Conservation (phyloP, 2,888 invertebrate genomes). For the Chalcis sispes region DNA sequence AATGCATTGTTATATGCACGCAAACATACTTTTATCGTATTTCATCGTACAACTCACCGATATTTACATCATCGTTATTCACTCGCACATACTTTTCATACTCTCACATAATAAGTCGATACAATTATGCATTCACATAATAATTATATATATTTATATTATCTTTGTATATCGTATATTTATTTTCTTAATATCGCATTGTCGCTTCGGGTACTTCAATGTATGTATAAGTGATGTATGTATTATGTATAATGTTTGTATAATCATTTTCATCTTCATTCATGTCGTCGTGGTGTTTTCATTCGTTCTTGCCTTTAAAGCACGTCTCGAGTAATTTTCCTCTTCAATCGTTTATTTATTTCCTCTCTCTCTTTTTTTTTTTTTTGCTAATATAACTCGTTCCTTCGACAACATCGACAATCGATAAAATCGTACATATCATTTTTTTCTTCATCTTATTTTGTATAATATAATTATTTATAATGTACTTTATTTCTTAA, state of each 20-base stretch:
- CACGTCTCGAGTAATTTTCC: too few relatives aligned
- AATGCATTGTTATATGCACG: conserved; percentile 50
- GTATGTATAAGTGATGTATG: conserved; percentile 60
- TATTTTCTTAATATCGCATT: conserved; percentile 58
- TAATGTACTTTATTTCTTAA: conserved; percentile 60
- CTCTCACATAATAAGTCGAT: conserved; percentile 53
- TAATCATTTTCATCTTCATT: conserved; percentile 16
- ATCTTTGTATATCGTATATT: conserved; percentile 63
- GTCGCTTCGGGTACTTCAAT: conserved; percentile 62
- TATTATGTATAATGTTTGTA: conserved; percentile 59
- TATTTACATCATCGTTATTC: conserved; percentile 63
- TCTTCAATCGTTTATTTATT: too few relatives aligned
- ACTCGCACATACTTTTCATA: conserved; percentile 7
- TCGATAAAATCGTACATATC: conserved; percentile 57
- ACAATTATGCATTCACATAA: conserved; percentile 53
- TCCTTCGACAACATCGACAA: conserved; percentile 42
- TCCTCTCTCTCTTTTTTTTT: conserved; percentile 31
- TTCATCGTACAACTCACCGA: conserved; percentile 62
- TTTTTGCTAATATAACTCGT: background rate
- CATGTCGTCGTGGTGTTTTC: conserved; percentile 45
- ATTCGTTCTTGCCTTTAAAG: too few relatives aligned
- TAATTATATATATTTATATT: conserved; percentile 66
- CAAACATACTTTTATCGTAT: conserved; percentile 59
- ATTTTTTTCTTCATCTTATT: conserved; percentile 49
- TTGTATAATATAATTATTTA: conserved; percentile 57